Evolutionary conservation across 2,797 vertebrate genomes (phyloP).

Genomic region (Anguilla marmorata): DNA sequence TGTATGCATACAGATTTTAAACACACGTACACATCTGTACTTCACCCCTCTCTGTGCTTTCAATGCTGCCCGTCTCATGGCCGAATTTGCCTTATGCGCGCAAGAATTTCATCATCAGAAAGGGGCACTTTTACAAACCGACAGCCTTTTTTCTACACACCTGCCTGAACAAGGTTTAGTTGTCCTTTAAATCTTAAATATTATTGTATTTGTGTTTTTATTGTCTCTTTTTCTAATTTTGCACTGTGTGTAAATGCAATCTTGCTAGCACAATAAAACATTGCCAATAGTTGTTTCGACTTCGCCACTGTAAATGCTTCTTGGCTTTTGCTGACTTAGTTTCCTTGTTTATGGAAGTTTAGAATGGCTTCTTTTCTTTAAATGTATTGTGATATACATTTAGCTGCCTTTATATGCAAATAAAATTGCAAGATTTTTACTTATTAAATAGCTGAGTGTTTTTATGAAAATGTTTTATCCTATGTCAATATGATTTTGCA

Average conservation of each 20-base stretch:
- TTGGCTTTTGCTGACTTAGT: conserved; percentile 81
- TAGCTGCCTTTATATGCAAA: conserved; percentile 99
- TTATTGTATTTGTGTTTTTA: conserved; percentile 79
- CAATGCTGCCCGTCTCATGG: conserved; percentile 21
- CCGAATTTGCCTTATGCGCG: conserved; percentile 32
- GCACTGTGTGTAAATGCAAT: conserved; percentile 99
- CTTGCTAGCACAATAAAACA: conserved; percentile 95
- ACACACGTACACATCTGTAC: conserved; percentile 6
- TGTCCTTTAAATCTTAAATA: conserved; percentile 89
- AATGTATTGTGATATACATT: conserved; percentile 98
- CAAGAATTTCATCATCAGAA: conserved; percentile 35
- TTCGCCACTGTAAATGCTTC: conserved; percentile 91
- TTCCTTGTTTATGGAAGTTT: conserved; percentile 87
- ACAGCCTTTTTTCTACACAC: conserved; percentile 62
- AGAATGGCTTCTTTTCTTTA: conserved; percentile 88
- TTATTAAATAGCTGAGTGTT: conserved; percentile 49
- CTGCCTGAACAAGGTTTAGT: conserved; percentile 84
- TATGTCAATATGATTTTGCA: conserved; percentile 16
- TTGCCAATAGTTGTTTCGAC: conserved; percentile 91
- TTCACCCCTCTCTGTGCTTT: conserved; percentile 22
- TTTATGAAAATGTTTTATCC: conserved; percentile 36
- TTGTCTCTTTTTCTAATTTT: conserved; percentile 79
- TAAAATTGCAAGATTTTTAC: conserved; percentile 99
- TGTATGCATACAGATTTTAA: conserved; percentile 25
- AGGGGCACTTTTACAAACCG: conserved; percentile 61